phyloP scores from a whole-genome alignment of 2,888 invertebrate genomes.

The Sicus ferrugineus region DNA sequence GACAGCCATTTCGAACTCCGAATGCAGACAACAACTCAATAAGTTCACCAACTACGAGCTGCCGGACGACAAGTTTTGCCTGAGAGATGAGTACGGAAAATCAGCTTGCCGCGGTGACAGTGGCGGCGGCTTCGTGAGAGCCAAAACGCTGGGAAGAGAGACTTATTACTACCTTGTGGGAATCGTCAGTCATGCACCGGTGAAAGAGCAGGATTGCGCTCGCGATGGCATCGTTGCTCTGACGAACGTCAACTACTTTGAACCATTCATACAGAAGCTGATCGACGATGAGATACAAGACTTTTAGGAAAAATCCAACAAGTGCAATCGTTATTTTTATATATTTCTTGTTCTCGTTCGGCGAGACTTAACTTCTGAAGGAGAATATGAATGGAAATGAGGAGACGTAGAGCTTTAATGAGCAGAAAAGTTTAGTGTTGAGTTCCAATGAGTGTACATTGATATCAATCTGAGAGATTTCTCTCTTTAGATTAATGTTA shows the following conservation, averaged over 20 bases:
- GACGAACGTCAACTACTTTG: conserved; percentile 34
- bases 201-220: conserved; percentile 27
- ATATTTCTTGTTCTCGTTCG: no score
- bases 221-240: conserved; percentile 33
- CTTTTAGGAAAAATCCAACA: no score
- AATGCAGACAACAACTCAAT: conserved; percentile 13
- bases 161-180: conserved; percentile 15
- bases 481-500: no score
- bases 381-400: no score
- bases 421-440: no score
- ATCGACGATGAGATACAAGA: background rate
- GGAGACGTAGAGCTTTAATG: no score
- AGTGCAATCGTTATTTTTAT: no score
- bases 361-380: no score
- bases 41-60: conserved; percentile 21
- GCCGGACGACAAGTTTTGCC: conserved; percentile 31
- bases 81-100: conserved; percentile 1
- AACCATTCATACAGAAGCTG: background rate
- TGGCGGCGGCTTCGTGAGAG: conserved; percentile 29
- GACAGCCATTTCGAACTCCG: conserved; percentile 20
- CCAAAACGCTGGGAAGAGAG: background rate
- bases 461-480: no score
- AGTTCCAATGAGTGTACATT: no score
- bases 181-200: conserved; percentile 27
- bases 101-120: conserved; percentile 34